Conservation (phyloP, 2,888 invertebrate species). For the Ichneumoninae sp. region DNA sequence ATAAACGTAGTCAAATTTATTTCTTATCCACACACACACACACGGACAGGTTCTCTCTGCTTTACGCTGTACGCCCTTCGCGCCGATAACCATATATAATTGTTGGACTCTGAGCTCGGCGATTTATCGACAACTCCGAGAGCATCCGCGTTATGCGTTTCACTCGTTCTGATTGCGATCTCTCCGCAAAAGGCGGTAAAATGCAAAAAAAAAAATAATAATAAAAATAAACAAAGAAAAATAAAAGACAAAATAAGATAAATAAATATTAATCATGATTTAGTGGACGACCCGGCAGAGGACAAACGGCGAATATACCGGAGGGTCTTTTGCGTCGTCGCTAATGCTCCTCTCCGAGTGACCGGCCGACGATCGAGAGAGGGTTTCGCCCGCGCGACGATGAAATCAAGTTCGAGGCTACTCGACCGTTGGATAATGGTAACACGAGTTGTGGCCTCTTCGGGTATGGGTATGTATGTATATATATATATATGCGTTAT, state of each 20-base stretch:
- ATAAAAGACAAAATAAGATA: neutral
- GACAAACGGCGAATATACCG: slow-evolving; percentile 30
- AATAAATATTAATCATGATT: slow-evolving; percentile 64
- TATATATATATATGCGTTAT: slow-evolving; percentile 8
- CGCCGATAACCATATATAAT: slow-evolving; percentile 25
- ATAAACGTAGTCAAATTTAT: slow-evolving; percentile 58
- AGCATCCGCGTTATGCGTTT: slow-evolving; percentile 46
- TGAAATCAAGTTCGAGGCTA: slow-evolving; percentile 79
- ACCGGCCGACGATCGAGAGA: slow-evolving; percentile 40
- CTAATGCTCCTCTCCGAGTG: slow-evolving; percentile 49
- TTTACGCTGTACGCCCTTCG: neutral
- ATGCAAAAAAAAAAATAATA: neutral
- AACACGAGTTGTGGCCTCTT: slow-evolving; percentile 71
- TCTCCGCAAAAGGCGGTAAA: slow-evolving; percentile 51
- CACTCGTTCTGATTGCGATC: slow-evolving; percentile 64
- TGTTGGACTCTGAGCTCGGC: slow-evolving; percentile 24
- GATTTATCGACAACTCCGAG: slow-evolving; percentile 59
- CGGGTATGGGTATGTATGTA: neutral
- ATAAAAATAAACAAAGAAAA: no score
- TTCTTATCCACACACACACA: slow-evolving; percentile 43
- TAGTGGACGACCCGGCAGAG: slow-evolving; percentile 48
- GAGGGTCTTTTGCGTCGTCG: slow-evolving; percentile 20
- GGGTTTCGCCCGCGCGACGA: slow-evolving; percentile 55
- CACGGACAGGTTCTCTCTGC: neutral
- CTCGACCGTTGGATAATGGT: slow-evolving; percentile 71